phyloP scores from a whole-genome alignment of 2,888 invertebrate species.

The Ochropleura plecta region DNA sequence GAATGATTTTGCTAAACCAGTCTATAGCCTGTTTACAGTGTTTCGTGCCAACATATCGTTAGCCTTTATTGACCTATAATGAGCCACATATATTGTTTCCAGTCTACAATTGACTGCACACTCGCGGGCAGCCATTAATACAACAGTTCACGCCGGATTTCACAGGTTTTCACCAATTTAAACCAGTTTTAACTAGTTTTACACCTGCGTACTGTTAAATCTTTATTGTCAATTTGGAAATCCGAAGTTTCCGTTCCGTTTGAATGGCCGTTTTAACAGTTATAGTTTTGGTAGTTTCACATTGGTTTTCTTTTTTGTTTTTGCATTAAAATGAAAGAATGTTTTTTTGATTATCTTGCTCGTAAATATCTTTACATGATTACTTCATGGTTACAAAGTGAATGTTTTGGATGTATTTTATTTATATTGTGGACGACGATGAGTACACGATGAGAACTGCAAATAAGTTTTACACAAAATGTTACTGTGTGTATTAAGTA shows the following conservation, averaged over 20 bases:
- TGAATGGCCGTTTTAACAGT: constrained; percentile 38
- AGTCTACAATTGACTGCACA: constrained; percentile 55
- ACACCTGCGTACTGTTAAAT: constrained; percentile 54
- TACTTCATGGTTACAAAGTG: neutral
- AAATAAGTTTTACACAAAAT: too few relatives aligned
- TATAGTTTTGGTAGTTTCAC: constrained; percentile 6
- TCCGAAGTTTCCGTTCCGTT: constrained; percentile 23
- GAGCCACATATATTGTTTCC: constrained; percentile 56
- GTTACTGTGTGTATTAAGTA: too few relatives aligned
- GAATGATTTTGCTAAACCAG: neutral
- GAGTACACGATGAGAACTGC: too few relatives aligned
- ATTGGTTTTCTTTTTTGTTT: constrained; percentile 16
- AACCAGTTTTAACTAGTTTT: constrained; percentile 57
- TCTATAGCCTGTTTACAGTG: constrained; percentile 17
- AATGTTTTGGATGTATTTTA: neutral
- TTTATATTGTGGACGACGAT: too few relatives aligned
- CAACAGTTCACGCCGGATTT: constrained; percentile 60
- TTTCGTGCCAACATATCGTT: constrained; percentile 48
- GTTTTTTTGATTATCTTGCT: neutral
- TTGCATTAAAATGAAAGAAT: constrained; percentile 3
- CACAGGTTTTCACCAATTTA: constrained; percentile 47
- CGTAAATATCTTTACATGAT: neutral
- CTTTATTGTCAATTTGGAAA: constrained; percentile 46
- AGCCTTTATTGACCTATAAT: constrained; percentile 57
- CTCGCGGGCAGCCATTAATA: constrained; percentile 62